phyloP scores from a whole-genome alignment of 1,140 invertebrate genomes.

The Caenorhabditis inopinata region DNA sequence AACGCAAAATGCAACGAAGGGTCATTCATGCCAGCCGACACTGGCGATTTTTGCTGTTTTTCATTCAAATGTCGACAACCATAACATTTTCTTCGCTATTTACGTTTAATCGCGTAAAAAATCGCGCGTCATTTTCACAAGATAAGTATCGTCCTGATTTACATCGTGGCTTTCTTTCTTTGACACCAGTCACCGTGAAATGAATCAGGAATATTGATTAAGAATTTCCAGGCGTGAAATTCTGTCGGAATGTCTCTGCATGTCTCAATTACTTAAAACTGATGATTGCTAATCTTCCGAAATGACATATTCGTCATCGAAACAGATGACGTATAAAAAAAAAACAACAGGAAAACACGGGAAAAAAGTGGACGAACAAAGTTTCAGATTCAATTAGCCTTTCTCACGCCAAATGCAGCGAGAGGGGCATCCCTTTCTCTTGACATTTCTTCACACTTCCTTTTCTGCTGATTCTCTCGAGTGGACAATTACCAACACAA shows the following conservation, averaged over 20 bases:
- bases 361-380: neutral
- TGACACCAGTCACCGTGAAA: conserved; percentile 8
- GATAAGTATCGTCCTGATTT: conserved; percentile 18
- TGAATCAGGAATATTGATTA: conserved; percentile 3
- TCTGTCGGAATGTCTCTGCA: no score
- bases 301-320: no score
- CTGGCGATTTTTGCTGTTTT: neutral
- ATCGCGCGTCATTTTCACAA: neutral
- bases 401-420: conserved; percentile 1
- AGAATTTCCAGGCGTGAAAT: neutral
- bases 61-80: neutral
- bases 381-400: conserved; percentile 25
- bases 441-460: neutral
- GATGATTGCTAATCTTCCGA: no score
- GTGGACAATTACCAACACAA: conserved; percentile 5
- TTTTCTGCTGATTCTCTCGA: neutral
- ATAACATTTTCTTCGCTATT: neutral
- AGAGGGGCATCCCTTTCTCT: neutral
- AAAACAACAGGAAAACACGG: neutral
- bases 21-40: neutral
- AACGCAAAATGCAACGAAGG: neutral
- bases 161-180: conserved; percentile 1
- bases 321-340: neutral
- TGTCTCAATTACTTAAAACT: no score
- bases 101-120: conserved; percentile 19